A percentile compares a stretch with the other conserved stretches of the same genome.
Evolutionary conservation across 2,797 vertebrate genomes (phyloP).

Genomic region (Lagorchestes hirsutus): DNA sequence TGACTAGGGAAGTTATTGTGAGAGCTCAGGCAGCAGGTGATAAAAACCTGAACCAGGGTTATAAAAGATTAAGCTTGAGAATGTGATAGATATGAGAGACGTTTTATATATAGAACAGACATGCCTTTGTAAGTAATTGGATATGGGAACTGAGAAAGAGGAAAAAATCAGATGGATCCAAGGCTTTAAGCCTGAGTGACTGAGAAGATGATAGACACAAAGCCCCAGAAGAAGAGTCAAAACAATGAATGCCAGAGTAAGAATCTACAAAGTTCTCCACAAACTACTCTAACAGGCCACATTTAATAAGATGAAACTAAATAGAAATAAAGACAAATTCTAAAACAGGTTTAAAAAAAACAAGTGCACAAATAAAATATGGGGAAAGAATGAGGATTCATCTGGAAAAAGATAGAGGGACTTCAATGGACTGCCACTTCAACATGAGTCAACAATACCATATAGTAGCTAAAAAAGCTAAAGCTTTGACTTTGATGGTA

Average conservation of each 20-base stretch:
- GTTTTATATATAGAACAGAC: not conserved
- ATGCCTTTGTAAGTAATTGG: not conserved
- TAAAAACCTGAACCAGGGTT: not conserved
- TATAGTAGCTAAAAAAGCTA: not conserved
- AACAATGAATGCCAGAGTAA: not conserved
- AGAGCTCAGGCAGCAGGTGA: not conserved
- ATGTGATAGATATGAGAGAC: not conserved
- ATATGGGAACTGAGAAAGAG: not conserved
- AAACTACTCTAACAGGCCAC: not conserved
- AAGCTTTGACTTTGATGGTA: not conserved
- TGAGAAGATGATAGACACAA: not conserved
- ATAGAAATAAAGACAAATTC: not conserved
- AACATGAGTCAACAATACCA: not conserved
- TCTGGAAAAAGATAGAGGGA: not conserved
- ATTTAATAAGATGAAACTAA: not conserved
- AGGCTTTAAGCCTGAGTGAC: not conserved
- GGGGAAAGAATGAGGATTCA: not conserved
- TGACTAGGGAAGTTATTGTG: not conserved
- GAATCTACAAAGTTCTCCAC: not conserved
- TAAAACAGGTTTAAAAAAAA: not conserved
- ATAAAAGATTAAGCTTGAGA: not conserved
- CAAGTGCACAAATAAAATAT: not conserved
- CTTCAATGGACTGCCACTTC: not conserved
- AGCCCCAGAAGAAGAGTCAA: not conserved
- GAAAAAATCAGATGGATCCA: not conserved